Percentiles rank a stretch among this genome's conserved stretches.
These are phyloP conservation scores for Aphelinus atriplicis DNA, from an alignment of 1,140 invertebrate species.

Conservation along the genomic window DNA sequence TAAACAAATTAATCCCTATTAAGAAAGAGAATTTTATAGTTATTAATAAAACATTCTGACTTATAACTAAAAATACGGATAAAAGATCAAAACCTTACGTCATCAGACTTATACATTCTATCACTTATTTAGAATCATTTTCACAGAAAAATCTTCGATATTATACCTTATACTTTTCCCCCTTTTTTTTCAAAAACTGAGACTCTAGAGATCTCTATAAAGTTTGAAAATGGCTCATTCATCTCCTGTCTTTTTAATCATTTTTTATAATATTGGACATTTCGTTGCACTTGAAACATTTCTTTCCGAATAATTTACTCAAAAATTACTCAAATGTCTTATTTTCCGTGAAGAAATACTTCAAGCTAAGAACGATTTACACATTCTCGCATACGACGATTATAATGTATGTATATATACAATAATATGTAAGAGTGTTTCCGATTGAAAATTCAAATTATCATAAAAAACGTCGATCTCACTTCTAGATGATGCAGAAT, in stretches of 20 bases:
- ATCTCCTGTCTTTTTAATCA: conserved; percentile 5
- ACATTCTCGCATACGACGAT: conserved; percentile 13
- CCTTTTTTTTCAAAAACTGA: conserved; percentile 21
- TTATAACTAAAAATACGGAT: conserved; percentile 13
- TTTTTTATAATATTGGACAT: conserved; percentile 32
- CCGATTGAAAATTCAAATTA: conserved; percentile 26
- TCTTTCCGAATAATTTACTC: neutral
- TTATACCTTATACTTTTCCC: no score
- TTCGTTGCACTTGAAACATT: conserved; percentile 17
- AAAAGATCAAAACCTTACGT: no score
- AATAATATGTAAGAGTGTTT: conserved; percentile 10
- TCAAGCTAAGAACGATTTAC: conserved; percentile 4
- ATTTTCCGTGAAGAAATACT: conserved; percentile 19
- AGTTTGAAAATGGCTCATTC: conserved; percentile 16
- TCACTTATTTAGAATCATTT: no score
- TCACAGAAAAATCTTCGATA: no score
- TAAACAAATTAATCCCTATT: conserved; percentile 13
- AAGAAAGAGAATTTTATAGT: neutral
- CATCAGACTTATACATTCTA: no score
- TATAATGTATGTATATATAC: conserved; percentile 20
- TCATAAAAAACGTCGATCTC: conserved; percentile 2
- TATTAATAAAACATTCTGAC: neutral
- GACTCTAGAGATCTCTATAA: conserved; percentile 9
- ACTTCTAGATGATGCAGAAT: conserved; percentile 6
- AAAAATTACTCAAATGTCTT: conserved; percentile 15